These are phyloP conservation scores for Drosophila austrosaltans DNA, from an alignment of 2,888 invertebrate species.

Conservation along the genomic window DNA sequence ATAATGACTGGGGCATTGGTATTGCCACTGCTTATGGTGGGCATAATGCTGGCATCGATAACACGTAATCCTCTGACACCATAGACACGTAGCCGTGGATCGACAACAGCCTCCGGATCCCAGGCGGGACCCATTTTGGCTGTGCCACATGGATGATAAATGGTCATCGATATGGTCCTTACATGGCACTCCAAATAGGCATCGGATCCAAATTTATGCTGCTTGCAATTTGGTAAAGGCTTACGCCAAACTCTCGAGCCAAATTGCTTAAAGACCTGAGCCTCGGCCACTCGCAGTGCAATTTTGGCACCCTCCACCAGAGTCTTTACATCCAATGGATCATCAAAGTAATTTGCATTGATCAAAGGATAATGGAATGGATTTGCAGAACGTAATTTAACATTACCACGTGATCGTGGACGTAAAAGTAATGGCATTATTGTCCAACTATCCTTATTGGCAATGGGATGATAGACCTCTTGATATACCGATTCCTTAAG, in stretches of 20 bases:
- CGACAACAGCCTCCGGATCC: constrained; percentile 92
- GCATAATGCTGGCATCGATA: constrained; percentile 95
- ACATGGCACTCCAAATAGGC: constrained; percentile 94
- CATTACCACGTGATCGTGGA: constrained; percentile 91
- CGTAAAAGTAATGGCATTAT: constrained; percentile 93
- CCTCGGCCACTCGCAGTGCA: constrained; percentile 89
- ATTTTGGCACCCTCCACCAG: constrained; percentile 94
- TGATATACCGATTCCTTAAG: constrained; percentile 92
- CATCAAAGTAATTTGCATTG: constrained; percentile 95
- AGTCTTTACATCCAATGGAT: constrained; percentile 90
- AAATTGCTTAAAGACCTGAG: constrained; percentile 91
- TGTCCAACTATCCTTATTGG: constrained; percentile 90
- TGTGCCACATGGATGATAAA: constrained; percentile 95
- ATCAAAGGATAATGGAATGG: constrained; percentile 95
- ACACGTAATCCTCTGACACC: constrained; percentile 91
- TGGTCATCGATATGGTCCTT: constrained; percentile 93
- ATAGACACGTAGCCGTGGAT: constrained; percentile 90
- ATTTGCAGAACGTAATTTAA: constrained; percentile 90
- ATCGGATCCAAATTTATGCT: constrained; percentile 89
- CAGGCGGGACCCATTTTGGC: constrained; percentile 93
- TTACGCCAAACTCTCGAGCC: constrained; percentile 90
- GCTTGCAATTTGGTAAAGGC: constrained; percentile 91
- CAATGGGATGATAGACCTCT: constrained; percentile 91
- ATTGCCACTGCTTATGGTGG: constrained; percentile 93
- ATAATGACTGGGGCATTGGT: constrained; percentile 96